Conservation (phyloP, 2,113 vertebrate genomes). For the Lanius ludovicianus region DNA sequence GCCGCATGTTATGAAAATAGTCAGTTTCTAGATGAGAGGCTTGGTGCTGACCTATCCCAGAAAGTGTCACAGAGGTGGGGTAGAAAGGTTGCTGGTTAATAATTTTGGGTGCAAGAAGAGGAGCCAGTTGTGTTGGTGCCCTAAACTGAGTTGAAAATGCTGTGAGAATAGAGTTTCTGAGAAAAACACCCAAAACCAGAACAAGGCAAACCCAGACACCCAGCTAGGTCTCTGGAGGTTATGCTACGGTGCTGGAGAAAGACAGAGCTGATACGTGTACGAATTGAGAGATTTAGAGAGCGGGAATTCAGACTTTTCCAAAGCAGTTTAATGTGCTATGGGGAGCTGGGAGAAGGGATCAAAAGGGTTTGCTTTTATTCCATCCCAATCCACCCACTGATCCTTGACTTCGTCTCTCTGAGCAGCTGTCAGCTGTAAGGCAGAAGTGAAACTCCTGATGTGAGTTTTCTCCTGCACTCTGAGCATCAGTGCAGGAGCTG, state of each 20-base stretch:
- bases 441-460: neutral
- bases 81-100: neutral
- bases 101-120: neutral
- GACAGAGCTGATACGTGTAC: neutral
- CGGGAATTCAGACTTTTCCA: neutral
- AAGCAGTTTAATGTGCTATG: neutral
- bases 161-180: neutral
- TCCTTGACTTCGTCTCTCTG: neutral
- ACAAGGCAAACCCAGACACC: neutral
- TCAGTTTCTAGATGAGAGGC: neutral
- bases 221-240: neutral
- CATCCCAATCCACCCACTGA: neutral
- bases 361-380: neutral
- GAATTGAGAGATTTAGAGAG: neutral
- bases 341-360: neutral
- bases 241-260: neutral
- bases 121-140: neutral
- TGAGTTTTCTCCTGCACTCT: neutral
- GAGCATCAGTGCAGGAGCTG: neutral
- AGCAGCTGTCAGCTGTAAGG: neutral
- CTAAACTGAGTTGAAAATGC: neutral
- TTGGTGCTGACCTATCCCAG: neutral
- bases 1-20: neutral
- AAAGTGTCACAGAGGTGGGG: neutral
- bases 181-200: neutral